Percentiles rank a stretch among this genome's conserved stretches.
These are phyloP conservation scores for Hypotaenidia philippensis DNA, from an alignment of 2,797 vertebrate species.

Conservation along the genomic window DNA sequence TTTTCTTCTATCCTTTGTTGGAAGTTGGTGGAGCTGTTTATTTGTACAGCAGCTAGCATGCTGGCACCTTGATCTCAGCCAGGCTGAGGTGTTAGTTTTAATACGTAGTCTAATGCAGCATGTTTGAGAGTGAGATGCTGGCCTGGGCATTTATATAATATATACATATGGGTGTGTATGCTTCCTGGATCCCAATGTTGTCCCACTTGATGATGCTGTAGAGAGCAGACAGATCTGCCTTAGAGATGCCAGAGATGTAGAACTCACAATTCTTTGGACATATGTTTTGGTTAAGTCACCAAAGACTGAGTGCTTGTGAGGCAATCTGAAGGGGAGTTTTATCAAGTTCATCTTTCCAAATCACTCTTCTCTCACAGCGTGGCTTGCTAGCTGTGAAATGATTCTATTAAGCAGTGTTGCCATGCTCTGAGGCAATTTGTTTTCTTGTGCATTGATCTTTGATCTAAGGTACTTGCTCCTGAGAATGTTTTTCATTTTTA, in stretches of 20 bases:
- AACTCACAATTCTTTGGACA: not conserved
- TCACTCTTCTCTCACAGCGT: not conserved
- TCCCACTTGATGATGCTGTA: not conserved
- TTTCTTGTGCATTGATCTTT: constrained; percentile 28
- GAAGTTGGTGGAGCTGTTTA: constrained; percentile 18
- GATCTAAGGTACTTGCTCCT: not conserved
- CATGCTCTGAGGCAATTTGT: not conserved
- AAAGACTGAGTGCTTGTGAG: not conserved
- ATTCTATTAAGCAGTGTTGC: constrained; percentile 8
- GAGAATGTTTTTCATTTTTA: constrained; percentile 18
- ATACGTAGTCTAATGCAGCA: not conserved
- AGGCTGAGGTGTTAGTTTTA: not conserved
- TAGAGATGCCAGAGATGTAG: not conserved
- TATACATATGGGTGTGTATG: accelerated
- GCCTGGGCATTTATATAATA: not conserved
- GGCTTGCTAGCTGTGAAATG: constrained; percentile 21
- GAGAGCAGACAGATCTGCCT: not conserved
- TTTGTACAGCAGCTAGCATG: not conserved
- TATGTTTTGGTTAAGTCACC: not conserved
- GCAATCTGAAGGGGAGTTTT: constrained; percentile 11
- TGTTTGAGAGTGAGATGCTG: not conserved
- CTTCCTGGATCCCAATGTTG: not conserved
- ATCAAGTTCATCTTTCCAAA: constrained; percentile 37
- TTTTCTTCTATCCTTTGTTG: constrained; percentile 26
- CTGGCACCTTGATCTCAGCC: not conserved